Evolutionary conservation across 2,888 invertebrate genomes (phyloP), one percentile per base, ranked within the genome.

Genomic region (Dyspetes luteomarginatus): DNA sequence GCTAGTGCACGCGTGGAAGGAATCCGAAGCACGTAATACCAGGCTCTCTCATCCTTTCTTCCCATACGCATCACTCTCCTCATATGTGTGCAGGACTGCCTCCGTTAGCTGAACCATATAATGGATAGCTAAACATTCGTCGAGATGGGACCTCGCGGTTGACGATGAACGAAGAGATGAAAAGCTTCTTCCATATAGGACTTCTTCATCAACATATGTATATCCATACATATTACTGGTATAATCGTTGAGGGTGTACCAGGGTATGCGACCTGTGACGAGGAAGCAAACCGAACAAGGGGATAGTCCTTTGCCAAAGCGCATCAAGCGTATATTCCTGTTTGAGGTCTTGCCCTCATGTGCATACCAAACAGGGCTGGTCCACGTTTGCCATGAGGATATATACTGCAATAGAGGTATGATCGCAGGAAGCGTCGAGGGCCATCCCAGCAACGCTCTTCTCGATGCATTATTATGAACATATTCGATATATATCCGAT

Each of bases 1-100:
- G 19, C 19, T 15, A 19, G 55, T 72, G 67, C 72, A 79, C 75
- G 74, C 80, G 82, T 56, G 60, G 62, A 60, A 76, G 83, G 82
- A 82, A 84, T 84, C 83, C 77, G 58, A 41, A 82, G 82, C 80
- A 82, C 80, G 82, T 84, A 82, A 82, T 83, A 74, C 65, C 41
- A 52, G 43, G 55, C 56, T 36, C 30, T 45, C 43, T 48, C 48
- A 5, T 48, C 24, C 26, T 58, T 36, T 28, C 19, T 24, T 62
- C 26, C 62, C 48, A 48, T 15, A 56, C 72, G 26, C 52, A 55
- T 73, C 64, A 15, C 55, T 28, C 56, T 56, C 30, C 12, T 12
- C 30, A 26, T 30, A 26, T 26, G 24, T 56, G 26, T 26, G 17
- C 56, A 3, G 26, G n/a, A n/a, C 12, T 28, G 12, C 26, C 15